Evolutionary conservation across 2,888 invertebrate species (phyloP), one percentile per base, ranked within the genome.

Genomic region (Taphrorychus bicolor): DNA sequence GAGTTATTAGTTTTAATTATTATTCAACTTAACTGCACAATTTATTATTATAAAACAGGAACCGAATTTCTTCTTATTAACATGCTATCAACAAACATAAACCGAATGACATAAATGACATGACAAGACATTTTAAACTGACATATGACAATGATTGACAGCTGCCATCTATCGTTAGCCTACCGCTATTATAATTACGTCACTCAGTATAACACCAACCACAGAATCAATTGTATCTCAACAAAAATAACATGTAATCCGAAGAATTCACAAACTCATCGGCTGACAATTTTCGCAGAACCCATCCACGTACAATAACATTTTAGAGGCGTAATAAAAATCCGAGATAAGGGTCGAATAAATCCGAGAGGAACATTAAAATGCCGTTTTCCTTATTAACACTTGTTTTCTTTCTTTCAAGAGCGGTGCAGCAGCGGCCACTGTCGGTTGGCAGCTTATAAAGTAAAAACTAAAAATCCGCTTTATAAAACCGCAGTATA

Each of bases 361-460:
- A 65, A 65, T 65, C 65, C 65, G 21, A 53, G 53, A 16, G 41
- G 65, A 53, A 59, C 65, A 65, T 65, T 65, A 65, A 65, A 65
- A 65, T 65, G 59, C 65, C 65, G 32, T 65, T 65, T 65, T 65
- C 65, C 65, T 65, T 65, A 65, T 65, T 65, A 65, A 65, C 65
- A 53, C 51, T 65, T 65, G 59, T 65, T 65, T 65, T 65, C 58
- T 65, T 65, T 65, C 58, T 65, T 65, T 65, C 32, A 51, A 57
- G 23, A 5, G 42, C 53, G 32, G 56, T 45, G 41, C 54, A 22
- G 41, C 54, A 22, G 45, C 53, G 42, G 19, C 23, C 58, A 48
- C 58, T 58, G 42, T 22, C 59, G 52, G 11, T 42, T 58, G 59
- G 48, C 65, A 45, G 65, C 65, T 65, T 59, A 58, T 65, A 65